These are phyloP conservation scores for Cosmopolites sordidus DNA, from an alignment of 2,888 invertebrate species.

Conservation along the genomic window DNA sequence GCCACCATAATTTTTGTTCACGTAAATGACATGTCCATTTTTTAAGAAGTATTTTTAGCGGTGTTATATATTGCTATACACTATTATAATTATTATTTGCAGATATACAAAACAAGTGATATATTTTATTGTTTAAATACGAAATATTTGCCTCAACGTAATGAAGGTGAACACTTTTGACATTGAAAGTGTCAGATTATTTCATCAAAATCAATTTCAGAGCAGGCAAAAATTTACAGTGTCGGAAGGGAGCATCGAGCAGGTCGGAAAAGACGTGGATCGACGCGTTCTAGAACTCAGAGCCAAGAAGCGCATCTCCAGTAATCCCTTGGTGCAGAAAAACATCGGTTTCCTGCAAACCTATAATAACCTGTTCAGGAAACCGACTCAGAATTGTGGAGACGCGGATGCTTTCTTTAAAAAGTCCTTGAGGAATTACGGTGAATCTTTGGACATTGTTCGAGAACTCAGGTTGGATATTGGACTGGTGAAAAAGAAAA, in stretches of 20 bases:
- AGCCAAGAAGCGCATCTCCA: slow-evolving; percentile 27
- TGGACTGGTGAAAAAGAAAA: not conserved
- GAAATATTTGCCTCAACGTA: too few relatives aligned
- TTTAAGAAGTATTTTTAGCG: too few relatives aligned
- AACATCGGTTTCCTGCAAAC: slow-evolving; percentile 33
- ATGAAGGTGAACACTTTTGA: slow-evolving; percentile 24
- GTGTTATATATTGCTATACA: too few relatives aligned
- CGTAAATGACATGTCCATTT: too few relatives aligned
- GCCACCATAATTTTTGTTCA: too few relatives aligned
- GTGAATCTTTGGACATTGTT: slow-evolving; percentile 37
- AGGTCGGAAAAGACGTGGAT: slow-evolving; percentile 21
- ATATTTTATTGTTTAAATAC: too few relatives aligned
- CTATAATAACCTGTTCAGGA: slow-evolving; percentile 33
- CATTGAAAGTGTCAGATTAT: not conserved
- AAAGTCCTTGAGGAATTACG: slow-evolving; percentile 41
- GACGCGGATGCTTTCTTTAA: slow-evolving; percentile 43
- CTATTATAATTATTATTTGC: too few relatives aligned
- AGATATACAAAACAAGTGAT: too few relatives aligned
- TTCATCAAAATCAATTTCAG: not conserved
- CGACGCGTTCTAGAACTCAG: slow-evolving; percentile 22
- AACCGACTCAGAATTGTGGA: slow-evolving; percentile 34
- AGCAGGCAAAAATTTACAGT: slow-evolving; percentile 32
- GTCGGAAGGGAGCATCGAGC: slow-evolving; percentile 28
- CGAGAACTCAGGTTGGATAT: slow-evolving; percentile 26
- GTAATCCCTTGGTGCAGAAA: slow-evolving; percentile 34